These are phyloP conservation scores for Microcebus lehilahytsara DNA, from an alignment of 2,113 vertebrate genomes.

Conservation along the genomic window DNA sequence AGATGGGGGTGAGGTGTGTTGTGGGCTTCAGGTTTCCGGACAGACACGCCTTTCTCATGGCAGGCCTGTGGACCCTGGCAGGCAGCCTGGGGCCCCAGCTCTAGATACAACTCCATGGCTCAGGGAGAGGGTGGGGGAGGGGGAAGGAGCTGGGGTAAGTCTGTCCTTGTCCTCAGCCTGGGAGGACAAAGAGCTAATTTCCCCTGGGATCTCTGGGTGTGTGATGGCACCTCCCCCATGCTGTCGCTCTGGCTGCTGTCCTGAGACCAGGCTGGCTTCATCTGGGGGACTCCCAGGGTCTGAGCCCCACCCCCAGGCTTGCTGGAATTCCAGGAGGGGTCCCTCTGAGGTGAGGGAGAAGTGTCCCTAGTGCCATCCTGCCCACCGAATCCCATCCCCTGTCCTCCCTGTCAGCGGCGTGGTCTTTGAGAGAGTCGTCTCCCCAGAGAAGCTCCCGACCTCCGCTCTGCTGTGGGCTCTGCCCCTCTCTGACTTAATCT, in stretches of 20 bases:
- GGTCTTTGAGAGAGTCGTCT: not conserved
- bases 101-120: not conserved
- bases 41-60: too few relatives aligned
- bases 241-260: not conserved
- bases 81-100: not conserved
- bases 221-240: too few relatives aligned
- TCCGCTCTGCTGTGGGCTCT: not conserved
- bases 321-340: not conserved
- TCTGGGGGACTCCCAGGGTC: not conserved
- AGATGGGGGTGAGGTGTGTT: not conserved
- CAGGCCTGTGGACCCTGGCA: too few relatives aligned
- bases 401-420: too few relatives aligned
- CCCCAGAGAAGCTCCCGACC: rapidly evolving
- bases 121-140: too few relatives aligned
- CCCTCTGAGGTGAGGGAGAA: not conserved
- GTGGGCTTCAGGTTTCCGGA: not conserved
- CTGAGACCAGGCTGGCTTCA: not conserved
- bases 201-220: not conserved
- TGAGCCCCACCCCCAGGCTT: not conserved
- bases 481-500: not conserved
- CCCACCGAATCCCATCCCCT: not conserved
- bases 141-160: too few relatives aligned
- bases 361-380: rapidly evolving
- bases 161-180: not conserved
- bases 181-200: not conserved